Base-by-base conservation (phyloP, 2,888 invertebrate species). In the Leucophenga maculata region DNA sequence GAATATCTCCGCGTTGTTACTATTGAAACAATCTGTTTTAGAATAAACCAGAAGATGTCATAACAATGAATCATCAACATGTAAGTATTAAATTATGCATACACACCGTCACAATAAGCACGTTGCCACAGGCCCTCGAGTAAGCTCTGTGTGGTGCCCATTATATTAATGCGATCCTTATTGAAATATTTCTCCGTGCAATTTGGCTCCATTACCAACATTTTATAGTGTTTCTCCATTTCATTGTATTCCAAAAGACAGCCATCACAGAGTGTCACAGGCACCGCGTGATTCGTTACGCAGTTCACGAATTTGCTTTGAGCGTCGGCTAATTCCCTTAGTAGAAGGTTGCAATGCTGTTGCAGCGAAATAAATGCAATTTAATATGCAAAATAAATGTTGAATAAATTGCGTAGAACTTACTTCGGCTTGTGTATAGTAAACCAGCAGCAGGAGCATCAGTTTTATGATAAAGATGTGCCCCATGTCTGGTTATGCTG, bases 101-200 rank as follows among this genome's bases (percentile, higher is more conserved):
- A 68, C 16, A 16, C 8, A 86, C 86, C 84, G 13, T 79, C 78
- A 65, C 86, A 86, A 68, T 75, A 77, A 0, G 86, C 86, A 20
- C 76, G 80, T 0, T 74, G 52, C 86, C 86, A 86, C 0, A 86
- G 71, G 0, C 76, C 77, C 1, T 69, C 74, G 0, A 86, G 77
- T 16, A 77, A 62, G 0, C 73, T 74, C 55, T 85, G 76, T 0
- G 77, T 79, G 1, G 78, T 80, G 1, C 73, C 69, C 1, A 86
- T 74, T 1, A 86, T 72, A 62, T 86, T 86, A 4, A 86, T 75
- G 22, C 86, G 83, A 75, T 86, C 86, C 0, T 77, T 78, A 67
- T 86, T 79, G 16, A 77, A 78, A 26, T 79, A 86, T 3, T 18
- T 32, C 3, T 73, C 69, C 0, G 79, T 71, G 50, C 86, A 86